A percentile compares a stretch with the other conserved stretches of the same genome.
phyloP scores from a whole-genome alignment of 1,140 invertebrate species.

The Cyclargus thomasi region DNA sequence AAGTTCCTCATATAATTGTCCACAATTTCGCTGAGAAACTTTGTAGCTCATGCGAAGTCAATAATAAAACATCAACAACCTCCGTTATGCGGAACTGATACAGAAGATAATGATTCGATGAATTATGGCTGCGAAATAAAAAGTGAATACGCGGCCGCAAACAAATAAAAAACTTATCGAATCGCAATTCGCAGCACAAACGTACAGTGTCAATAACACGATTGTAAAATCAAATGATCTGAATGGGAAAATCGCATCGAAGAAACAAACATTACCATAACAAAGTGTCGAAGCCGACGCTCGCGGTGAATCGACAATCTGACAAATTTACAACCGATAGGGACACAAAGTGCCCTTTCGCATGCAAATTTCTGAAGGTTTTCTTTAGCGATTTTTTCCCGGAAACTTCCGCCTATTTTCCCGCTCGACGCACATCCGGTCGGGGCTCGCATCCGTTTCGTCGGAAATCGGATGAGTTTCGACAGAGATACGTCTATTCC shows the following conservation, averaged over 20 bases:
- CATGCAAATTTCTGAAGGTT: conserved; percentile 63
- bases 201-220: conserved; percentile 13
- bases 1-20: neutral
- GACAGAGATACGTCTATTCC: conserved; percentile 36
- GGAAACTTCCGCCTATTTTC: conserved; percentile 69
- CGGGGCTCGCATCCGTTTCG: conserved; percentile 44
- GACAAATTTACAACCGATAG: conserved; percentile 67
- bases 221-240: conserved; percentile 14
- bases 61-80: neutral
- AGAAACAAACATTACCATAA: conserved; percentile 49
- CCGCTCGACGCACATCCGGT: conserved; percentile 62
- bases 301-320: conserved; percentile 61
- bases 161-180: neutral
- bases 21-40: neutral
- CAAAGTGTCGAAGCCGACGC: conserved; percentile 53
- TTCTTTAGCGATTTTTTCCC: conserved; percentile 56
- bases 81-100: neutral
- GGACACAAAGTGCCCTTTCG: conserved; percentile 59
- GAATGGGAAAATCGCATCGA: conserved; percentile 20
- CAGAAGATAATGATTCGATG: neutral
- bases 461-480: conserved; percentile 59
- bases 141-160: neutral
- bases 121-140: neutral
- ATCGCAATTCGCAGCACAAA: neutral
- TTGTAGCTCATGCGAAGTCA: conserved; percentile 14